These are phyloP conservation scores for Aphis gossypii DNA, from an alignment of 1,140 invertebrate genomes.

Conservation along the genomic window DNA sequence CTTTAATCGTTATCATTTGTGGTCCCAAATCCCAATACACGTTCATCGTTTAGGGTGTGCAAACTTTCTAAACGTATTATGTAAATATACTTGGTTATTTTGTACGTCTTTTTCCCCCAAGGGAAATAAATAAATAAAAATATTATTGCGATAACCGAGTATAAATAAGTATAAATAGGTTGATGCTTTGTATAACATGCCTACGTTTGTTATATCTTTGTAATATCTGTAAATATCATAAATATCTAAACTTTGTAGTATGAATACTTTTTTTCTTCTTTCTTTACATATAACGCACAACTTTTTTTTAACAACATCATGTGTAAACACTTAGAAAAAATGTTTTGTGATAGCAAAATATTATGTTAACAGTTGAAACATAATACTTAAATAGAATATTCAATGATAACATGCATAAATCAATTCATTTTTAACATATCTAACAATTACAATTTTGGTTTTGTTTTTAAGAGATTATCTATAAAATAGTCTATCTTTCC, in stretches of 20 bases:
- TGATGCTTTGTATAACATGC: not conserved
- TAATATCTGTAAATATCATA: not conserved
- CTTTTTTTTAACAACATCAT: too few species aligned
- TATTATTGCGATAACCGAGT: not conserved
- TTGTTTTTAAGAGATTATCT: not conserved
- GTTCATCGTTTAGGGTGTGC: not conserved
- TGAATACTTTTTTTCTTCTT: not conserved
- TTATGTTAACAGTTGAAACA: not conserved
- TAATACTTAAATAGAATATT: not conserved
- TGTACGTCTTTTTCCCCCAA: too few species aligned
- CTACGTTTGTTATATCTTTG: not conserved
- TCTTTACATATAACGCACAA: too few species aligned
- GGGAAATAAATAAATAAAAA: constrained; percentile 10
- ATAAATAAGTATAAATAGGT: not conserved
- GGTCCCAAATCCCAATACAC: not conserved
- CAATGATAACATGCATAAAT: not conserved
- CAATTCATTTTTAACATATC: too few species aligned
- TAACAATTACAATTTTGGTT: not conserved
- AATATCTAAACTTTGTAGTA: not conserved
- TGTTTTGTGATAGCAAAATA: not conserved
- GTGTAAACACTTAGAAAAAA: not conserved
- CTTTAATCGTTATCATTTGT: not conserved
- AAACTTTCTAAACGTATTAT: constrained; percentile 8
- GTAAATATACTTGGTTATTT: not conserved
- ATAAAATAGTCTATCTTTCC: not conserved